Conservation (phyloP, 2,888 invertebrate species). For the Scaptomyza flava region DNA sequence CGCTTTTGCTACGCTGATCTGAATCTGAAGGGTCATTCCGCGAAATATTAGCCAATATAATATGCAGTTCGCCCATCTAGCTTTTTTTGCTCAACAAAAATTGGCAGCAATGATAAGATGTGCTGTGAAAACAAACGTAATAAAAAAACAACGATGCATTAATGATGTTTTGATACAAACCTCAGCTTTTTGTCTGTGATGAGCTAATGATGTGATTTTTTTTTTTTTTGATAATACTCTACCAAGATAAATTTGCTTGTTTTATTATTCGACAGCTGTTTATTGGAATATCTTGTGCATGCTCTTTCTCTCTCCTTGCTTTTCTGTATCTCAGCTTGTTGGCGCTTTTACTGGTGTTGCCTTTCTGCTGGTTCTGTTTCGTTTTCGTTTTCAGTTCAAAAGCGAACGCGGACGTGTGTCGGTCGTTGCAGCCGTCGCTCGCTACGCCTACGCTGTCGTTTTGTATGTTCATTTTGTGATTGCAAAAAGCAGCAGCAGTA, state of each 20-base stretch:
- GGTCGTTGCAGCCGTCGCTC: conserved; percentile 58
- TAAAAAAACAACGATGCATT: background rate
- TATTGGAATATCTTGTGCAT: conserved; percentile 31
- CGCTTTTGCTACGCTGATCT: conserved; percentile 44
- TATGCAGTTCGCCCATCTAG: too few relatives aligned
- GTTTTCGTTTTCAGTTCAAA: conserved; percentile 52
- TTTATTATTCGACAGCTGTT: conserved; percentile 8
- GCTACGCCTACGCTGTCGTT: conserved; percentile 55
- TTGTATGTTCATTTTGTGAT: conserved; percentile 61
- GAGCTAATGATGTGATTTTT: background rate
- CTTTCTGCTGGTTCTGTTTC: conserved; percentile 43
- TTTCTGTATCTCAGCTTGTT: conserved; percentile 22
- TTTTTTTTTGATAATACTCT: background rate
- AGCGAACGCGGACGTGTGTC: conserved; percentile 63
- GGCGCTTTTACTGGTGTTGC: conserved; percentile 43
- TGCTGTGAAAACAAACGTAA: background rate
- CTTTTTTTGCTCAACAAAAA: too few relatives aligned
- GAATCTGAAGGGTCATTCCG: conserved; percentile 39
- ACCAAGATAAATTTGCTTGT: background rate
- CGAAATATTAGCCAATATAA: background rate
- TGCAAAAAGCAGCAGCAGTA: conserved; percentile 62
- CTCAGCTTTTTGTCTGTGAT: background rate
- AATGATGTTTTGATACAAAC: too few relatives aligned
- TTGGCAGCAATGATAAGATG: too few relatives aligned
- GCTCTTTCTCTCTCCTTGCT: conserved; percentile 15